Base-by-base conservation (phyloP, 2,888 invertebrate species). In the Deilephila elpenor region DNA sequence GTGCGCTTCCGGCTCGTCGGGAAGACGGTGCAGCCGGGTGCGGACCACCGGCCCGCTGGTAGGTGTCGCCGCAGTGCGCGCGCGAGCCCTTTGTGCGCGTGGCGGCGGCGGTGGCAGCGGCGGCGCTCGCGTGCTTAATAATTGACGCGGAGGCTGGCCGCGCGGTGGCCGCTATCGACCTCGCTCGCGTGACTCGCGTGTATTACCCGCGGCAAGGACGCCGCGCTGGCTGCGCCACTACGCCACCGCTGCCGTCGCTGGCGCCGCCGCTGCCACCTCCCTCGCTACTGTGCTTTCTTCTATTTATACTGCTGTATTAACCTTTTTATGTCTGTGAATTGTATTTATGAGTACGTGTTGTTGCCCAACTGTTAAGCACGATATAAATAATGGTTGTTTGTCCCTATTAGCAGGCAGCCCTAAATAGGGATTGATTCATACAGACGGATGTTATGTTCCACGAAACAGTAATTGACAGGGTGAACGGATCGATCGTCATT, bases 161-260 rank as follows among this genome's bases (percentile, higher is more conserved):
- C 85, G 67, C 67, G 64, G 37, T 88, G 93, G 94, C 93, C 94
- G 91, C 92, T 93, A 94, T 94, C 95, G 94, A 94, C 95, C 94
- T 90, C 91, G 86, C 86, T 94, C 91, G 93, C 92, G 92, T 92
- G 93, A 90, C 92, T 88, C 84, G 89, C 88, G 86, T 88, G 89
- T 85, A 88, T 90, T 89, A 90, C 84, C 87, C 87, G 84, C 85
- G 86, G 89, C 93, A 91, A 93, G 93, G 93, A 90, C 93, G 92
- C 91, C 93, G 91, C 91, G 93, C 93, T 89, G 92, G 91, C 93
- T 93, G 92, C 91, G 91, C 87, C 88, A 89, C 84, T 84, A 80
- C 86, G 84, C 83, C 85, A 85, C 85, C 84, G 84, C 81, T 83
- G 80, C 83, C 83, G 79, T 85, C 85, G 79, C 81, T 84, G 81